A percentile compares a stretch with the other conserved stretches of the same genome.
Evolutionary conservation across 2,113 vertebrate genomes (phyloP).

Genomic region (Prinia subflava): DNA sequence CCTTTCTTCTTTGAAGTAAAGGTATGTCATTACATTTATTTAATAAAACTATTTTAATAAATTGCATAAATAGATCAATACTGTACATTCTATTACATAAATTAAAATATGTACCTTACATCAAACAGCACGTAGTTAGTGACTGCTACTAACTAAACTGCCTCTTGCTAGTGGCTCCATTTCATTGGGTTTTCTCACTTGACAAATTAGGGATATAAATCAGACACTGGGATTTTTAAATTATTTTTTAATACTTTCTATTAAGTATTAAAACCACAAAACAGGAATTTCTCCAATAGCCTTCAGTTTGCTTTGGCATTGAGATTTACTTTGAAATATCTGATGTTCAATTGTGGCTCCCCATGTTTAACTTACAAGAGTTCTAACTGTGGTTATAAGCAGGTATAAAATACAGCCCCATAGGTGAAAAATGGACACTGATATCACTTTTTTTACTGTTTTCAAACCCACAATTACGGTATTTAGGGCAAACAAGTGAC

Average conservation of each 20-base stretch:
- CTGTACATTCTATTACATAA: not conserved
- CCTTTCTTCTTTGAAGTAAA: not conserved
- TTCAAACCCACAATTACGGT: not conserved
- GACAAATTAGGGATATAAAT: not conserved
- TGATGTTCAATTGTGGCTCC: not conserved
- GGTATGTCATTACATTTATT: not conserved
- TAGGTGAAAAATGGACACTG: not conserved
- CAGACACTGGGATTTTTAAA: not conserved
- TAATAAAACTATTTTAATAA: not conserved
- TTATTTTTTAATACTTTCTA: not conserved
- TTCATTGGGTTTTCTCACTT: not conserved
- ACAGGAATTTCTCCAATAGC: not conserved
- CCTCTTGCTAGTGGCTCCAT: not conserved
- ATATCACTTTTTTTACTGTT: not conserved
- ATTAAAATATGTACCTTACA: not conserved
- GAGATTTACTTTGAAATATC: not conserved
- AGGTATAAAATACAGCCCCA: not conserved
- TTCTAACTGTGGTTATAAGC: not conserved
- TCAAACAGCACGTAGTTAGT: not conserved
- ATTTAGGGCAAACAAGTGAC: not conserved
- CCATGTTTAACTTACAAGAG: not conserved
- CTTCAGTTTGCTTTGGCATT: not conserved
- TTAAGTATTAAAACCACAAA: not conserved
- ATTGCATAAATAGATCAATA: not conserved
- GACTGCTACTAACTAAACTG: not conserved